Base-by-base conservation (phyloP, 2,888 invertebrate genomes). In the Dicyrtoma fusca region DNA sequence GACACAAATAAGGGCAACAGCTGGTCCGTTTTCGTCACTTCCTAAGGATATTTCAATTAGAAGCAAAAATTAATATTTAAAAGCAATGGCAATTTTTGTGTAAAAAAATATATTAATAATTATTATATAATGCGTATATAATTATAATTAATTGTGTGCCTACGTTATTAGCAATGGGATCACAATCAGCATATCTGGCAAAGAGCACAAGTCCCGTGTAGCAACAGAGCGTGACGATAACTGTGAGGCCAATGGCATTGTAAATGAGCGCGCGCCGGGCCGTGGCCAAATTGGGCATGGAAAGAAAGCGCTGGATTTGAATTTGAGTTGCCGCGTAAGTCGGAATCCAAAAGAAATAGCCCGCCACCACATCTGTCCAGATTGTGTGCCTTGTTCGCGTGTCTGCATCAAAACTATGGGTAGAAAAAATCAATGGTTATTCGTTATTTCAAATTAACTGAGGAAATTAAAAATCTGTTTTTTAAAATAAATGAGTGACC, bases 1-100 rank as follows among this genome's bases (percentile, higher is more conserved):
- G 86, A 85, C 11, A 86, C 86, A 80, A 85, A 86, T 63, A 85
- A 81, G 0, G 86, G 86, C 25, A 86, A 81, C 8, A 86, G 76
- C 83, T 86, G 82, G 45, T 76, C 76, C 4, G 68, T 26, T 25
- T 57, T 68, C n/a, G 14, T n/a, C 3, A 68, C 68, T 8, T n/a
- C 13, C 63, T 63, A 13, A 21, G 1, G 21, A 11, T 19, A n/a
- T n/a, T n/a, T n/a, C n/a, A n/a, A n/a, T n/a, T n/a, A n/a, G n/a
- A n/a, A n/a, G n/a, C n/a, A n/a, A n/a, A n/a, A n/a, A n/a, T n/a
- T n/a, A n/a, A n/a, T n/a, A n/a, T n/a, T n/a, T n/a, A n/a, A n/a
- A n/a, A n/a, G n/a, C n/a, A n/a, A n/a, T n/a, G n/a, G n/a, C n/a
- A n/a, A n/a, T n/a, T n/a, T n/a, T n/a, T n/a, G n/a, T n/a, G n/a